These are phyloP conservation scores for Hoplodrina blanda DNA, from an alignment of 2,888 invertebrate genomes.

Conservation along the genomic window DNA sequence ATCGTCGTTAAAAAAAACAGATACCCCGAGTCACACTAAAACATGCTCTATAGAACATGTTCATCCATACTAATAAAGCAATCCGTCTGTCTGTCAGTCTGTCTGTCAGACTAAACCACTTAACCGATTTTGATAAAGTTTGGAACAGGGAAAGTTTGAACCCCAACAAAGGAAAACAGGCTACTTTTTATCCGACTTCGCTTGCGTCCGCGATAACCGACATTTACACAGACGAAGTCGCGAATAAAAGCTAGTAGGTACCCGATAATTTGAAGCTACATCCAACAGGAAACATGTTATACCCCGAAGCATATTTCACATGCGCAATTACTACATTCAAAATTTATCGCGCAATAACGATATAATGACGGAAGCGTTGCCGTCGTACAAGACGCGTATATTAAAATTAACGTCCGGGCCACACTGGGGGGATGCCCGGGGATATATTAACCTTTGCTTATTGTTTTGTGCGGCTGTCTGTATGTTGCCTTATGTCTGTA, in stretches of 20 bases:
- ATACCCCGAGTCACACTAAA: conserved; percentile 21
- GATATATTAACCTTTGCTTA: conserved; percentile 70
- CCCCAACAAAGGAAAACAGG: too few relatives aligned
- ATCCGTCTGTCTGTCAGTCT: too few relatives aligned
- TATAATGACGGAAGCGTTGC: conserved; percentile 77
- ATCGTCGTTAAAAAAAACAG: not conserved
- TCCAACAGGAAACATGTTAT: conserved; percentile 48
- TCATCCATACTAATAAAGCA: too few relatives aligned
- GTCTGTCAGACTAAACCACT: too few relatives aligned
- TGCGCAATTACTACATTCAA: conserved; percentile 68
- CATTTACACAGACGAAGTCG: too few relatives aligned
- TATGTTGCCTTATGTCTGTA: conserved; percentile 21
- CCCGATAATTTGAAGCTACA: conserved; percentile 42
- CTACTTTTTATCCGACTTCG: too few relatives aligned
- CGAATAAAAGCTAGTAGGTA: not conserved
- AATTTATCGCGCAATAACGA: conserved; percentile 79
- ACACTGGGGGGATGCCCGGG: conserved; percentile 71
- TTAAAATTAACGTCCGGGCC: conserved; percentile 77
- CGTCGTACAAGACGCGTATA: conserved; percentile 70
- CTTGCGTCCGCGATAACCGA: too few relatives aligned
- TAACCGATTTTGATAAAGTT: too few relatives aligned
- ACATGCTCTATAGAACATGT: conserved; percentile 13
- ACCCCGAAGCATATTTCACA: conserved; percentile 55
- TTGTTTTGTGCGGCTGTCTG: conserved; percentile 46
- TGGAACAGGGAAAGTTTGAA: too few relatives aligned